Base-by-base conservation (phyloP, 1,140 invertebrate genomes). In the Augochlora pura region DNA sequence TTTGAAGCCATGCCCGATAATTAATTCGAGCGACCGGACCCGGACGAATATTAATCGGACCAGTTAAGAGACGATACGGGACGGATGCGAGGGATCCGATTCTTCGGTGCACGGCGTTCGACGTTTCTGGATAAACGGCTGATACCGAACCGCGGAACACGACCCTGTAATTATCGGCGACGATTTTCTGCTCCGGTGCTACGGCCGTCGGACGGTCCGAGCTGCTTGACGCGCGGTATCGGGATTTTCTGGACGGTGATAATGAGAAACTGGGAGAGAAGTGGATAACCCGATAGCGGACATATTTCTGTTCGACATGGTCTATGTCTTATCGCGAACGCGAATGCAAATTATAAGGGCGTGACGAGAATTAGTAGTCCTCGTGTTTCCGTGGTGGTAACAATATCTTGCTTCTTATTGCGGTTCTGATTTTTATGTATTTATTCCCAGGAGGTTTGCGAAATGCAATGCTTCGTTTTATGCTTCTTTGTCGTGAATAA, bases 41-140 rank as follows among this genome's bases (percentile, higher is more conserved):
- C 42, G 57, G 59, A 18, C 32, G 76, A 78, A 72, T 72, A 64
- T 72, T 78, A 78, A 78, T 78, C 68, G 49, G 65, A 10, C 9
- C 16, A 14, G 73, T 21, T 27, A n/a, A n/a, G 16, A 23, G 27
- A 12, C 8, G 62, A 23, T 39, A 25, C 23, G 27, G 32, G 32
- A 23, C 18, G 4, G 14, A 21, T 4, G 32, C 5, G 16, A 25
- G 27, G 25, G 65, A 46, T 68, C n/a, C 12, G 39, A 12, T 25
- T 25, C 27, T 18, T 39, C 32, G 69, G n/a, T 23, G 42, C 42
- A 23, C 38, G 39, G n/a, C 14, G 42, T n/a, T 21, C n/a, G 64
- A 65, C 39, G 21, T 65, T 23, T 16, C 64, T 65, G 39, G 64
- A 42, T 65, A 65, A 46, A 23, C 64, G 39, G 12, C 21, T 16